Evolutionary conservation across 1,140 invertebrate species (phyloP), one percentile per base, ranked within the genome.

Genomic region (Drosophila ercepeae): DNA sequence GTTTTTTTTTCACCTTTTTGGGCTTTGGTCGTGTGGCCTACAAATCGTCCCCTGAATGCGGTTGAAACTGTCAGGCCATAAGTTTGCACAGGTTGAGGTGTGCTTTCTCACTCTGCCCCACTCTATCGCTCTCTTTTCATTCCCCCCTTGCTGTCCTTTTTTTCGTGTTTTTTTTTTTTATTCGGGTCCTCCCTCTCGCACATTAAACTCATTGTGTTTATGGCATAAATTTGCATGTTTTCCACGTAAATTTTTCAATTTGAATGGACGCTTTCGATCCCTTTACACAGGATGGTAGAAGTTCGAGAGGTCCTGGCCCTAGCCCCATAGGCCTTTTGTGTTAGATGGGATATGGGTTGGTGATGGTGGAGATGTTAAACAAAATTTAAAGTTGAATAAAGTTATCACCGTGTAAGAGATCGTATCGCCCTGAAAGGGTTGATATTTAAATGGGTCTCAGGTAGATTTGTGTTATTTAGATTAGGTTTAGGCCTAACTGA

Each of bases 211-310:
- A 86, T 86, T 86, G 82, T 86, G 82, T 86, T 86, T 86, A 86
- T 86, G 82, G 83, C 82, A 86, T 86, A 86, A 88, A 86, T 86
- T 86, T 86, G 82, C 82, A 86, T 88, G 82, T 86, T 86, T 86
- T 86, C 18, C 77, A 86, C 82, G 82, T 86, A 86, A 88, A 86
- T 86, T 86, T 86, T 86, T 89, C 83, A 86, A 86, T 86, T 86
- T 86, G 68, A 88, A 86, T 86, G 77, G 78, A 65, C 78, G 68
- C 69, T 63, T 54, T 72, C 79, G 69, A 50, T 60, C 54, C 54
- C 49, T 61, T 55, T 42, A 16, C 21, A 34, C 29, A 21, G 16
- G 39, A 44, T 29, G 54, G 23, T n/a, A 6, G 23, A 36, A 8
- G 49, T 34, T 4, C 21, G 14, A 42, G 74, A 42, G 58, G 55